These are phyloP conservation scores for Amphiprion percula DNA, from an alignment of 2,113 vertebrate species.

Conservation along the genomic window DNA sequence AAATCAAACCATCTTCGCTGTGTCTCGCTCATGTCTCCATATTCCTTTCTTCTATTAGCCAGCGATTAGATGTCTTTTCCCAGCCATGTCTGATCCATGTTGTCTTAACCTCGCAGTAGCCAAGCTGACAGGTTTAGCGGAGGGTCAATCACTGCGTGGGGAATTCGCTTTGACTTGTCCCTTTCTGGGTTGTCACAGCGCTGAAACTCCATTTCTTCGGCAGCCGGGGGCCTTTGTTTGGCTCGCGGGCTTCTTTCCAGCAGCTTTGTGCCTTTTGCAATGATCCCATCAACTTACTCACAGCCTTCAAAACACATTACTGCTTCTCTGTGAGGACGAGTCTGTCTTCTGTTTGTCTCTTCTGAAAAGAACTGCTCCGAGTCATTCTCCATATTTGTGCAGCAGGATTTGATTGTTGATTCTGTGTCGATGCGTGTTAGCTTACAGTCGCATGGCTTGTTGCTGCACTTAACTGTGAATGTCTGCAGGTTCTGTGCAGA, in stretches of 20 bases:
- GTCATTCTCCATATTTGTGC: conserved; percentile 28
- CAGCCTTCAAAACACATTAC: conserved; percentile 62
- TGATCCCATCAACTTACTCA: conserved; percentile 46
- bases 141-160: conserved; percentile 38
- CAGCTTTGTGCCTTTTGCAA: conserved; percentile 52
- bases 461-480: not conserved
- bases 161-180: conserved; percentile 60
- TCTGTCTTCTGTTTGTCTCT: conserved; percentile 30
- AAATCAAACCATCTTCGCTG: conserved; percentile 44
- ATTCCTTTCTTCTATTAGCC: not conserved
- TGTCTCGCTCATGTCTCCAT: not conserved
- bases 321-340: conserved; percentile 6
- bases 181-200: conserved; percentile 63
- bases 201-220: conserved; percentile 28
- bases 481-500: not conserved
- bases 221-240: conserved; percentile 19
- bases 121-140: conserved; percentile 28
- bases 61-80: conserved; percentile 44
- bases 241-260: conserved; percentile 33
- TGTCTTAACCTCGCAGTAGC: not conserved
- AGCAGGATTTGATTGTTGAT: conserved; percentile 42
- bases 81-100: conserved; percentile 24
- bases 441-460: conserved; percentile 34
- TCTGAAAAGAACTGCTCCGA: conserved; percentile 1
- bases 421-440: conserved; percentile 62